These are phyloP conservation scores for Eremophila alpestris DNA, from an alignment of 2,797 vertebrate species.

Conservation along the genomic window DNA sequence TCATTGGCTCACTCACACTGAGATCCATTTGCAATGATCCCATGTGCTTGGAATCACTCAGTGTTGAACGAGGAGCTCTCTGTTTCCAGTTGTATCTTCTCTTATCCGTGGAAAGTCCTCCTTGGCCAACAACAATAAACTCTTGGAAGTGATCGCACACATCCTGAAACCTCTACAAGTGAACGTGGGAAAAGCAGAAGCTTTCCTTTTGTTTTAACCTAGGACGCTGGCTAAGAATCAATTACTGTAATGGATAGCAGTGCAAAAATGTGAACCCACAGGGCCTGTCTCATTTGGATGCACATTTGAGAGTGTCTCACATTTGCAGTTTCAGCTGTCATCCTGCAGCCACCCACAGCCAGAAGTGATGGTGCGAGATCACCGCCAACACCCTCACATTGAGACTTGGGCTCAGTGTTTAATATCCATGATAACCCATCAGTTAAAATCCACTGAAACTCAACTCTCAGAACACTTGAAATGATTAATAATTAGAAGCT, in stretches of 20 bases:
- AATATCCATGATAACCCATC: neutral
- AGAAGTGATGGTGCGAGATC: neutral
- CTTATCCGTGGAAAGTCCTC: neutral
- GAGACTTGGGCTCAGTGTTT: neutral
- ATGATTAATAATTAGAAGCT: slow-evolving; percentile 11
- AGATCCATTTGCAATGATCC: neutral
- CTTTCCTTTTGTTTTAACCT: neutral
- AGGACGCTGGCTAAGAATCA: neutral
- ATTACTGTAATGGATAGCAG: neutral
- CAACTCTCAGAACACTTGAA: neutral
- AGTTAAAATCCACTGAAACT: neutral
- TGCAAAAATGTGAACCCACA: neutral
- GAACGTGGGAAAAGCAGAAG: neutral
- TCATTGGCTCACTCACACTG: neutral
- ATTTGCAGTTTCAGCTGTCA: neutral
- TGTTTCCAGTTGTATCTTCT: neutral
- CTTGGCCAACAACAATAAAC: neutral
- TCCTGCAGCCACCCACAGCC: neutral
- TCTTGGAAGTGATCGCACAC: neutral
- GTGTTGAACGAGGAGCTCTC: neutral
- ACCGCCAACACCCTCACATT: neutral
- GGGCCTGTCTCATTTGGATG: neutral
- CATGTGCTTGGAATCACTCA: neutral
- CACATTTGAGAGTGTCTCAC: neutral
- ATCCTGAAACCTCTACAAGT: neutral